Evolutionary conservation across 1,140 invertebrate genomes (phyloP).

Genomic region (Neelides sp.): DNA sequence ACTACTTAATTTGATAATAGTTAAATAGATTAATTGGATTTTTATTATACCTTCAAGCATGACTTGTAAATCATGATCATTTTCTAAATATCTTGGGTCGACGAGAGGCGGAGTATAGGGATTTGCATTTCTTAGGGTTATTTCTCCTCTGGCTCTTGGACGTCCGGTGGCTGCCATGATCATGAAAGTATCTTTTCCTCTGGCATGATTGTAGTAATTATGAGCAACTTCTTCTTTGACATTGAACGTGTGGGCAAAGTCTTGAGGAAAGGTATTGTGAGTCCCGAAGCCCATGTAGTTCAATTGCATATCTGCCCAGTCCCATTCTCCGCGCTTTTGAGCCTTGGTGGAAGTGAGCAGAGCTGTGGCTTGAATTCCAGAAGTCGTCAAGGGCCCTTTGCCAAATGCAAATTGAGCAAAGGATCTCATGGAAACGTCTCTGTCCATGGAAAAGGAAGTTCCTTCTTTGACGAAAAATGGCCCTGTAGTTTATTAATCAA

Average conservation of each 20-base stretch:
- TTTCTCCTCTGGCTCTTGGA: constrained; percentile 8
- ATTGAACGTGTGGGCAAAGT: constrained; percentile 16
- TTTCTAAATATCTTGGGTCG: constrained; percentile 12
- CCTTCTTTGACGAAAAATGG: constrained; percentile 19
- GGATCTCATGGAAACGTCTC: constrained; percentile 5
- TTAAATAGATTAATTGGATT: no score
- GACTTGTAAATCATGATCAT: constrained; percentile 1
- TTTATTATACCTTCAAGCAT: no score
- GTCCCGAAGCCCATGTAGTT: constrained; percentile 1
- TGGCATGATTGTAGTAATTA: constrained; percentile 13
- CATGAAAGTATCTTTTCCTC: constrained; percentile 12
- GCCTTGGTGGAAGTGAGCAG: constrained; percentile 8
- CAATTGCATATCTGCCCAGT: constrained; percentile 23
- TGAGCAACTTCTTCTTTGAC: constrained; percentile 8
- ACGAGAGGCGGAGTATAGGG: background rate
- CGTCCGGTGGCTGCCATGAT: constrained; percentile 1
- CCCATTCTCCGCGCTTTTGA: constrained; percentile 11
- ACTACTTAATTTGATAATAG: no score
- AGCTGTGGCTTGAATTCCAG: constrained; percentile 14
- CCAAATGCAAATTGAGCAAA: constrained; percentile 7
- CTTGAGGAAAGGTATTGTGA: constrained; percentile 5
- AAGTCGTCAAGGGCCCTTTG: constrained; percentile 10
- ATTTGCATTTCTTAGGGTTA: background rate
- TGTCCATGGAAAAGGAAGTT: constrained; percentile 7
- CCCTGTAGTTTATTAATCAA: no score